Evolutionary conservation across 2,797 vertebrate species (phyloP), one percentile per base, ranked within the genome.

Genomic region (Gorsachius magnificus): DNA sequence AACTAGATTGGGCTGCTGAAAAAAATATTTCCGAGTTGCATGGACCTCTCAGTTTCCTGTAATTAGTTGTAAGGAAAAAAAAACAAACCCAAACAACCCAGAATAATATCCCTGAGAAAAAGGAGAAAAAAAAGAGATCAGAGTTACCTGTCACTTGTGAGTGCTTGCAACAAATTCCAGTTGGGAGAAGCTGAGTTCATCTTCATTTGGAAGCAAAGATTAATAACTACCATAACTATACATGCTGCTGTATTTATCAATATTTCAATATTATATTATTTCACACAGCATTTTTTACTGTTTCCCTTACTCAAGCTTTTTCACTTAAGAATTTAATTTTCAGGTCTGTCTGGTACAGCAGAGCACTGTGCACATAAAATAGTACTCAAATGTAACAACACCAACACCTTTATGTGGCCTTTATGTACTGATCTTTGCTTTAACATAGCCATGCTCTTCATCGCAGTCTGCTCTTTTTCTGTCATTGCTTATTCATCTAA

Each of bases 331-430:
- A 89, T 48, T 78, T 71, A 51, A 79, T 89, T 95, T 91, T 92
- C 68, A 91, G 88, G 38, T 88, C 65, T 82, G 95, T 94, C 83
- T 95, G 80, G 77, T 87, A 79, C 16, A 82, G 61, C 28, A 70
- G 45, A 35, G 25, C 48, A 77, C 63, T 81, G 21, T 60, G 35
- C 38, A 54, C 51, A 87, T 87, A 83, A 91, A 90, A 82, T 28
- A 83, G 79, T 85, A 60, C 36, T 92, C 65, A 83, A 57, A 89
- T 28, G 13, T 74, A 94, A 72, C 31, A 79, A 71, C 17, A 89
- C 11, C 46, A 76, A 17, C 7, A 10, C 6, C n/a, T 86, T 87
- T 41, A 64, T 43, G 10, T 38, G 38, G 9, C 45, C 46, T 53
- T 28, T 69, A 28, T 33, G 18, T 77, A 41, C 24, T 51, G 54